Evolutionary conservation across 2,113 vertebrate genomes (phyloP), one percentile per base, ranked within the genome.

Genomic region (Nanorana parkeri): DNA sequence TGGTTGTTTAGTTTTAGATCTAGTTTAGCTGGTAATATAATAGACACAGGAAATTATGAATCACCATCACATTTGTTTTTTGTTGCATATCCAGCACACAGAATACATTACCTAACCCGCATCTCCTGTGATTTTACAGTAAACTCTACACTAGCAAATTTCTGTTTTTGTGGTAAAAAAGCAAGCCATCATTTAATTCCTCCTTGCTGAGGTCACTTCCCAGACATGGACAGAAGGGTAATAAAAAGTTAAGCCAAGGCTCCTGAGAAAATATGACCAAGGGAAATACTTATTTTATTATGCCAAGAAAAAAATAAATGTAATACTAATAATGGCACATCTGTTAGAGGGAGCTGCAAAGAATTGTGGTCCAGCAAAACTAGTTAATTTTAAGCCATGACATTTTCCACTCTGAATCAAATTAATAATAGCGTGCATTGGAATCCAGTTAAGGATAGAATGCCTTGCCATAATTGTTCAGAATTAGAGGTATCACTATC

Each of bases 401-500:
- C n/a, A 23, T 47, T 60, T 68, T 54, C 32, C 54, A 68, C 41
- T 41, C 21, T 5, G 26, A 67, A 56, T 51, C 68, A 51, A 64
- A 83, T 74, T 83, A 76, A 67, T 83, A 76, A 64, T 63, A 64
- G 51, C 60, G 71, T 83, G 64, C 68, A 68, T 75, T 68, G 63
- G 80, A 76, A 83, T 83, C 80, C 55, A 36, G 54, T 76, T 83
- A 76, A 60, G 80, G 71, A 76, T 83, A 76, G 68, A 83, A 76
- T 51, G 68, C 80, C 51, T 54, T 67, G 60, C 63, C 61, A 83
- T 83, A 83, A 83, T 83, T 83, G 65, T 83, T 68, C 29, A 26
- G 71, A 83, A 83, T 83, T 83, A 83, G 73, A 68, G 60, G 80
- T 83, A 83, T 83, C 80, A 28, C 71, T 83, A 68, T 76, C 71